A percentile compares a stretch with the other conserved stretches of the same genome.
phyloP scores from a whole-genome alignment of 2,888 invertebrate species.

The Zhuqinia jingwanae region DNA sequence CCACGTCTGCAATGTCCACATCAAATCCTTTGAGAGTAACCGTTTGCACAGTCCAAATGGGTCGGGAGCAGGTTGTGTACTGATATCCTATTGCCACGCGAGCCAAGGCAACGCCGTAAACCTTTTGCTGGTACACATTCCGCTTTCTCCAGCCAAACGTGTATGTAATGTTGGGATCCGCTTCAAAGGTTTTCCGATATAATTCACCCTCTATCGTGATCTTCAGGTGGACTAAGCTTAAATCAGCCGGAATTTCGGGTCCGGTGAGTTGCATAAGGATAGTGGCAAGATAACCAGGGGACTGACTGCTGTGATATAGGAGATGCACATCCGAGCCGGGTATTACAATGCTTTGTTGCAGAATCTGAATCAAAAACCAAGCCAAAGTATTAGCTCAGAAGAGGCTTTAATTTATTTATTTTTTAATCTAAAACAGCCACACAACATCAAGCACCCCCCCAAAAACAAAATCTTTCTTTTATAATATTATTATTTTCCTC shows the following conservation, averaged over 20 bases:
- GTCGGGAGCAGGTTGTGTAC: slow-evolving; percentile 91
- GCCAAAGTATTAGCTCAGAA: no score
- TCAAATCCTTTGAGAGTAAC: slow-evolving; percentile 97
- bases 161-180: slow-evolving; percentile 96
- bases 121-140: slow-evolving; percentile 95
- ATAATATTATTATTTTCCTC: no score
- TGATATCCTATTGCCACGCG: slow-evolving; percentile 95
- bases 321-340: slow-evolving; percentile 96
- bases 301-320: slow-evolving; percentile 97
- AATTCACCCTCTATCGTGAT: slow-evolving; percentile 96
- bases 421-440: no score
- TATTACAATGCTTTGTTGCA: slow-evolving; percentile 97
- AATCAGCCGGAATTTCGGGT: slow-evolving; percentile 88
- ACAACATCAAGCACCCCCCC: no score
- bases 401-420: no score
- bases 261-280: slow-evolving; percentile 94
- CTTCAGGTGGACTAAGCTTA: slow-evolving; percentile 94
- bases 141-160: slow-evolving; percentile 99
- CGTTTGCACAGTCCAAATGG: slow-evolving; percentile 97
- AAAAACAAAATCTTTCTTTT: no score
- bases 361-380: slow-evolving; percentile 85
- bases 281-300: slow-evolving; percentile 95
- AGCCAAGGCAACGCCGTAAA: slow-evolving; percentile 93
- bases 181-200: slow-evolving; percentile 96
- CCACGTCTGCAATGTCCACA: slow-evolving; percentile 96